Evolutionary conservation across 1,140 invertebrate species (phyloP).

Genomic region (Vanessa atalanta): DNA sequence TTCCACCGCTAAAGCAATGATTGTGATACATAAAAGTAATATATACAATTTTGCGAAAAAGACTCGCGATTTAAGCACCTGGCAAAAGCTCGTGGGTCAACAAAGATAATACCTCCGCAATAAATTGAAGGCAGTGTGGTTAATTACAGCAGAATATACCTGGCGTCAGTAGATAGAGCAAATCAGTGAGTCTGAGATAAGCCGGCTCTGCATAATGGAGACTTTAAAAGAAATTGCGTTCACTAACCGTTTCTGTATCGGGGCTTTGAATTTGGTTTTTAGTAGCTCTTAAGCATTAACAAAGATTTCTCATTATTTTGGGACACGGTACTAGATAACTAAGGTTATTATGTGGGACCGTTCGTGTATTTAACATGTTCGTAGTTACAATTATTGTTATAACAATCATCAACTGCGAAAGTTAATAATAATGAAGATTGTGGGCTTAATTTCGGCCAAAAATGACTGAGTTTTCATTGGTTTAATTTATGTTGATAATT

Average conservation of each 20-base stretch:
- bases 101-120: conserved; percentile 64
- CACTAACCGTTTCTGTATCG: conserved; percentile 50
- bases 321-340: neutral
- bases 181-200: conserved; percentile 46
- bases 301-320: conserved; percentile 9
- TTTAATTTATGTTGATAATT: no score
- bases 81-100: conserved; percentile 55
- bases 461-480: no score
- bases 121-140: conserved; percentile 54
- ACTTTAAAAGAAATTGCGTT: conserved; percentile 57
- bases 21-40: no score
- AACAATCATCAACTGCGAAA: no score
- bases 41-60: neutral
- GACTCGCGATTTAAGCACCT: conserved; percentile 1
- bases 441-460: no score
- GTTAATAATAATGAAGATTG: no score
- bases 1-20: no score
- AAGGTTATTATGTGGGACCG: neutral
- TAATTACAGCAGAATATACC: conserved; percentile 52
- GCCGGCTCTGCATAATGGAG: conserved; percentile 49
- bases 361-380: neutral
- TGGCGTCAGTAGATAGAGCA: conserved; percentile 48
- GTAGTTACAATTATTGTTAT: no score
- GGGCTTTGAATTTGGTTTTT: conserved; percentile 40
- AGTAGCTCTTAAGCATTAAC: conserved; percentile 15